Percentiles rank a stretch among this genome's conserved stretches.
Evolutionary conservation across 2,888 invertebrate genomes (phyloP).

Genomic region (Cepaea hortensis): DNA sequence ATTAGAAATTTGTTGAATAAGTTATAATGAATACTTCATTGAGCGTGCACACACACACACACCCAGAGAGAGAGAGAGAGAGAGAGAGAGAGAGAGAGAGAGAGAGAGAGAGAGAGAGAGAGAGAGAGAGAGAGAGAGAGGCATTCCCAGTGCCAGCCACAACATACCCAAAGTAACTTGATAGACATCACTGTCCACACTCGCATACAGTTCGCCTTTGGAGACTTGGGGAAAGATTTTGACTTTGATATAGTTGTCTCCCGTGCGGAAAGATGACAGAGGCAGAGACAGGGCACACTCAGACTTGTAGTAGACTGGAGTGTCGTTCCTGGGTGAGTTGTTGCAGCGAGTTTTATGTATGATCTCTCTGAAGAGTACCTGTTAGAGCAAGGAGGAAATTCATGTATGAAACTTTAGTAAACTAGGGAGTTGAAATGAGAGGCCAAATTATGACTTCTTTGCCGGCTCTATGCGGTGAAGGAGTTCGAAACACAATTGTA

Average conservation of each 20-base stretch:
- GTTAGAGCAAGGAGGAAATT: not conserved
- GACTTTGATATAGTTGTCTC: not conserved
- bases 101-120: no score
- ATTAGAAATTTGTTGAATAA: no score
- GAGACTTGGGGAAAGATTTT: not conserved
- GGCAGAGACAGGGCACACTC: not conserved
- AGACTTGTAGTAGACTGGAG: not conserved
- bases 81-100: no score
- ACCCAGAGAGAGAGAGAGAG: no score
- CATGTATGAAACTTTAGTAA: not conserved
- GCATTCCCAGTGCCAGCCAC: no score
- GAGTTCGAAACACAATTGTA: no score
- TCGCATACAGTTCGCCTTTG: not conserved
- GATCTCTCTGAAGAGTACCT: not conserved
- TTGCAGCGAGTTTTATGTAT: not conserved
- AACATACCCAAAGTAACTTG: not conserved
- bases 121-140: no score
- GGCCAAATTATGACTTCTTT: no score
- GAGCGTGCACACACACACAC: no score
- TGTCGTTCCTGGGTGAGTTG: not conserved
- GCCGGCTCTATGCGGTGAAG: no score
- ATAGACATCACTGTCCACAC: not conserved
- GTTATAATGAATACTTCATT: no score
- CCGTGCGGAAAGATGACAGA: not conserved
- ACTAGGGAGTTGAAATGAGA: no score